These are phyloP conservation scores for Sphenodon punctatus DNA, from an alignment of 2,797 vertebrate species.

Conservation along the genomic window DNA sequence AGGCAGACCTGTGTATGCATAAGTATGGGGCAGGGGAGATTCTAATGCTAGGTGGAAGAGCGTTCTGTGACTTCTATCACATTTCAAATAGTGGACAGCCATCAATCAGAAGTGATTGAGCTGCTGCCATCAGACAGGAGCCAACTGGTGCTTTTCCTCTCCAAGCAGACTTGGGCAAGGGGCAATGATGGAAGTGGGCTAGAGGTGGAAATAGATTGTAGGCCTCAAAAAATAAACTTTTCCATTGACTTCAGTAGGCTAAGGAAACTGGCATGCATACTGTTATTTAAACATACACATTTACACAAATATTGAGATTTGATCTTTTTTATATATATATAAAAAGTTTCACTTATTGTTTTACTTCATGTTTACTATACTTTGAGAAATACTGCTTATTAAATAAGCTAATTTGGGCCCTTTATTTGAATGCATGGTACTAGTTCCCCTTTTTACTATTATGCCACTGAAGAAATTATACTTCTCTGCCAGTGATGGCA, in stretches of 20 bases:
- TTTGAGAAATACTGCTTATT: background rate
- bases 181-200: no score
- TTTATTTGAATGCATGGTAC: background rate
- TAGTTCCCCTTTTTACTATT: background rate
- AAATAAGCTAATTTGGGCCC: background rate
- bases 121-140: no score
- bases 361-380: background rate
- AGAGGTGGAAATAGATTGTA: no score
- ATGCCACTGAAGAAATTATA: fast-evolving
- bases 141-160: no score
- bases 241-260: background rate
- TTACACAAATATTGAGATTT: background rate
- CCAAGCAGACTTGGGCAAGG: no score
- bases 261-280: background rate
- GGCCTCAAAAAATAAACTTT: no score
- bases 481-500: background rate
- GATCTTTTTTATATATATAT: background rate
- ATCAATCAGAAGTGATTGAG: no score
- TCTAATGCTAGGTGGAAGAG: no score
- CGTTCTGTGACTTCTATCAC: no score
- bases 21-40: no score
- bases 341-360: background rate
- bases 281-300: background rate
- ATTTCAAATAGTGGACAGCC: no score
- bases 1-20: no score